These are phyloP conservation scores for Leptopilina clavipes DNA, from an alignment of 1,140 invertebrate genomes.

Conservation along the genomic window DNA sequence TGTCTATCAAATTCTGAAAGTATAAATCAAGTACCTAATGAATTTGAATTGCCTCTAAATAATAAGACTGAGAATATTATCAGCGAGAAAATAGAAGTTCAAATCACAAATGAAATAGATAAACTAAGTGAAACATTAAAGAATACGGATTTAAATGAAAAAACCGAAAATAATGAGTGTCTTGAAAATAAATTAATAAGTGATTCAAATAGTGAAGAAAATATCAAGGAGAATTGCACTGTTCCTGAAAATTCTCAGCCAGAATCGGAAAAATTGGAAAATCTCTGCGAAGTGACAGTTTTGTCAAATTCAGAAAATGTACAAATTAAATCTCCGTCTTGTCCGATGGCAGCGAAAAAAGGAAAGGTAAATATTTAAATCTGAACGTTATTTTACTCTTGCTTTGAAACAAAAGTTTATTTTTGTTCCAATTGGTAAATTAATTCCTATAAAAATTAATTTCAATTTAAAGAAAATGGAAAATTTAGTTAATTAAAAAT, in stretches of 20 bases:
- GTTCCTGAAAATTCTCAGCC: slow-evolving; percentile 1
- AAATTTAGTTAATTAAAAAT: not conserved
- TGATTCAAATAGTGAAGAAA: slow-evolving; percentile 15
- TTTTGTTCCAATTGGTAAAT: no score
- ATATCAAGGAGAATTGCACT: not conserved
- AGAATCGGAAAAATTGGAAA: not conserved
- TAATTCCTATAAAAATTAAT: not conserved
- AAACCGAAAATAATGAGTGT: not conserved
- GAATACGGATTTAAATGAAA: slow-evolving; percentile 28
- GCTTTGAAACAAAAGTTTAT: not conserved
- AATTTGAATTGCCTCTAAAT: not conserved
- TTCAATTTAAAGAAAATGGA: not conserved
- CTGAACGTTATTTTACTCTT: not conserved
- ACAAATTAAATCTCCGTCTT: not conserved
- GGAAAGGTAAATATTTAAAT: slow-evolving; percentile 9
- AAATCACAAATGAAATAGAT: slow-evolving; percentile 39
- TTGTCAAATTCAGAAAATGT: not conserved
- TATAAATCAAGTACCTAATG: not conserved
- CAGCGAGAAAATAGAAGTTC: slow-evolving; percentile 1
- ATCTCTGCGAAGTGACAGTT: not conserved
- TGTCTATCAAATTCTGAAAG: slow-evolving; percentile 5
- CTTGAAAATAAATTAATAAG: not conserved
- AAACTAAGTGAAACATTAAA: slow-evolving; percentile 28
- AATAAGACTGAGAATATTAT: slow-evolving; percentile 32
- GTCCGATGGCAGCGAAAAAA: not conserved